These are phyloP conservation scores for Sardina pilchardus DNA, from an alignment of 2,113 vertebrate species.

Conservation along the genomic window DNA sequence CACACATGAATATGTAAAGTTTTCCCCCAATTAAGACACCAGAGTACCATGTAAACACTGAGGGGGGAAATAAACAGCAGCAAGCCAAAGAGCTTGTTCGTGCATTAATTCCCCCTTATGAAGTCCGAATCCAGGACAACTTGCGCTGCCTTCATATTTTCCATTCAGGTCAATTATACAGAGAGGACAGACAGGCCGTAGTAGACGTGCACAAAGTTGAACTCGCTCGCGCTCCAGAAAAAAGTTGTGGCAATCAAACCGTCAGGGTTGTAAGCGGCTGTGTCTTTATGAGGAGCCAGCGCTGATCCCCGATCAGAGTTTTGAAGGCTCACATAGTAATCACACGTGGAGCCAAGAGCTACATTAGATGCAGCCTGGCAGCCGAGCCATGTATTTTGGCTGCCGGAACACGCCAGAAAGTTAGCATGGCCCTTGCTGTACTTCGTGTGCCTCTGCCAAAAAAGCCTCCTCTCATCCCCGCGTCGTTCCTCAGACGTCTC, in stretches of 20 bases:
- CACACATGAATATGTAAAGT: slow-evolving; percentile 35
- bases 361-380: neutral
- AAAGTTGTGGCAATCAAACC: neutral
- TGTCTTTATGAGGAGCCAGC: neutral
- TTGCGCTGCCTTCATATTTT: neutral
- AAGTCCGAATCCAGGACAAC: neutral
- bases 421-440: neutral
- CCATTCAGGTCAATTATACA: neutral
- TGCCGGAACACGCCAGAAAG: neutral
- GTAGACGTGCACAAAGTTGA: neutral
- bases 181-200: neutral
- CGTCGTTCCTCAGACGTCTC: neutral
- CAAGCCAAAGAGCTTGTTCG: slow-evolving; percentile 3
- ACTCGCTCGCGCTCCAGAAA: neutral
- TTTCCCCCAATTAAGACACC: slow-evolving; percentile 29
- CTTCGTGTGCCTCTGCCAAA: neutral
- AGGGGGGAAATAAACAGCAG: neutral
- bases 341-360: neutral
- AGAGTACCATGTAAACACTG: slow-evolving; percentile 20
- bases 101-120: slow-evolving; percentile 21
- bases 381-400: neutral
- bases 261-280: neutral
- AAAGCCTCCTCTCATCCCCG: neutral
- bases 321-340: neutral
- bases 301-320: neutral